Base-by-base conservation (phyloP, 2,888 invertebrate species). In the Chrysolina americana region DNA sequence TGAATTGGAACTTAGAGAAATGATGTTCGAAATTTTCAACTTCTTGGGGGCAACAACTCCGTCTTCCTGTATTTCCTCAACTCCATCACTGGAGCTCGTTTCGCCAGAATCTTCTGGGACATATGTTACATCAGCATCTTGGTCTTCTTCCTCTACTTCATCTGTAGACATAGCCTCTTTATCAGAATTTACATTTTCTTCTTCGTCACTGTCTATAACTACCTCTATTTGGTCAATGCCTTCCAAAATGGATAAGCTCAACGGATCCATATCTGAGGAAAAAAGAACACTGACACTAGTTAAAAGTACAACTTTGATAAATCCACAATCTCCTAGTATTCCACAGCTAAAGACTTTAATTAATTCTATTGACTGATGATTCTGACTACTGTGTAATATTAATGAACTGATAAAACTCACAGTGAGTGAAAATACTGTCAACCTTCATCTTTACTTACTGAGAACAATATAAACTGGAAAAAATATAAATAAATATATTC, bases 161-260 rank as follows among this genome's bases (percentile, higher is more conserved):
- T 59, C 28, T 0, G 15, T n/a, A 8, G 59, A 28, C n/a, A n/a
- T 11, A 59, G 15, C n/a, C 13, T 36, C 59, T 28, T 59, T 59
- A 15, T 23, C 69, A 69, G 44, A 5, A 19, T 68, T 23, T 59
- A 47, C n/a, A 53, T 28, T 15, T 59, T 50, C 19, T 4, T 69
- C 73, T 41, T 73, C 68, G 28, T 73, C 69, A 59, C 56, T 64
- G 17, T 73, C 73, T 15, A 73, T 44, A 28, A 73, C 65, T 59
- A 73, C 50, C 53, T 73, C 73, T 47, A 73, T 59, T 41, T 73
- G 68, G 44, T 68, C 69, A 11, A 53, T 65, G n/a, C 59, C 47
- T 6, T 47, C 65, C 68, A 73, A 69, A 56, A 69, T 9, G 1
- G 69, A 19, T 13, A 69, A 17, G 41, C 56, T 65, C 2, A 59